A percentile compares a stretch with the other conserved stretches of the same genome.
These are phyloP conservation scores for Mycogona germanica DNA, from an alignment of 2,888 invertebrate genomes.

Conservation along the genomic window DNA sequence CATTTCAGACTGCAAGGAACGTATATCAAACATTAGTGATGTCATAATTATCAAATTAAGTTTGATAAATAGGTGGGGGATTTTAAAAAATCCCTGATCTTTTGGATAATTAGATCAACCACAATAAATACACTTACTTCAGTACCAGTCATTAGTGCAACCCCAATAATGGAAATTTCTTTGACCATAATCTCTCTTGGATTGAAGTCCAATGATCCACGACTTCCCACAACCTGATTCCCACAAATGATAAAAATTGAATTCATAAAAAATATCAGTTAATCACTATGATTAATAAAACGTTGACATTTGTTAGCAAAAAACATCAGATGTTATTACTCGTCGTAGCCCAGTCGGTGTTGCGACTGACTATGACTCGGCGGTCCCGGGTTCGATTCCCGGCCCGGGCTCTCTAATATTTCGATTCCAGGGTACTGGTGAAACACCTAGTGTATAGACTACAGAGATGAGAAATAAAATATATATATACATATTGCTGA, in stretches of 20 bases:
- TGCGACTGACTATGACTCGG: neutral
- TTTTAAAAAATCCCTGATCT: too few relatives aligned
- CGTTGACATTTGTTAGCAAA: neutral
- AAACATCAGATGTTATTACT: neutral
- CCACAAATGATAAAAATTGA: neutral
- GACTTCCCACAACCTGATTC: conserved; percentile 37
- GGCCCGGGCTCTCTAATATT: too few relatives aligned
- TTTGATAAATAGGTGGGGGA: too few relatives aligned
- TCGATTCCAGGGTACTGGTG: too few relatives aligned
- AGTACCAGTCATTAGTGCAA: conserved; percentile 26
- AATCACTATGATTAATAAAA: neutral
- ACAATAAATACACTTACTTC: conserved; percentile 20
- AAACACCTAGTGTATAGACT: too few relatives aligned
- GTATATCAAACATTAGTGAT: neutral
- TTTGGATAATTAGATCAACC: too few relatives aligned
- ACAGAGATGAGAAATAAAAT: too few relatives aligned
- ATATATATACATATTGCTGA: neutral
- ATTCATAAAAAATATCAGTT: conserved; percentile 13
- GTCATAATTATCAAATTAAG: too few relatives aligned
- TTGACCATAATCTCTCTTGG: conserved; percentile 35
- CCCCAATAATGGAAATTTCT: conserved; percentile 35
- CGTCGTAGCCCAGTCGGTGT: neutral
- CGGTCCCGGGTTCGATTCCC: too few relatives aligned
- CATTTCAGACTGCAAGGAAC: conserved; percentile 33
- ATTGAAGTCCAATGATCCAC: conserved; percentile 35